phyloP scores from a whole-genome alignment of 2,113 vertebrate genomes.

The Brachyhypopomus gauderio region DNA sequence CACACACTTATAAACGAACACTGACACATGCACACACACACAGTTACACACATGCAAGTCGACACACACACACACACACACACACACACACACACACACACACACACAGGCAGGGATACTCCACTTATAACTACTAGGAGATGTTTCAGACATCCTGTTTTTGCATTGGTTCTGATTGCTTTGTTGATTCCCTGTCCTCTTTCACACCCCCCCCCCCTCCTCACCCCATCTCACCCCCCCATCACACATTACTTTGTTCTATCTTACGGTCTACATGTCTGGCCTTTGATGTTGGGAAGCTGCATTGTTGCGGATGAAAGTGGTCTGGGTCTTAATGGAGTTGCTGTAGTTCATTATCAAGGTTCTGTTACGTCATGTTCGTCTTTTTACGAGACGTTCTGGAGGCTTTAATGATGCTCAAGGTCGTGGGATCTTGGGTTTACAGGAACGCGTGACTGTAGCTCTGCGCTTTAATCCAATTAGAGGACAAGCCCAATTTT shows the following conservation, averaged over 20 bases:
- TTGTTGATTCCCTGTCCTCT: too few relatives aligned
- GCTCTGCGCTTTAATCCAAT: constrained; percentile 29
- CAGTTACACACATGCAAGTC: not conserved
- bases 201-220: not conserved
- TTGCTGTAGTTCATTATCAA: not conserved
- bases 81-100: not conserved
- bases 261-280: constrained; percentile 52
- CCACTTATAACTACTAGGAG: too few relatives aligned
- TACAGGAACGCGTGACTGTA: too few relatives aligned
- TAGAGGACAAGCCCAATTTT: not conserved
- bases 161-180: too few relatives aligned
- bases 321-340: not conserved
- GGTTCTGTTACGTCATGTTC: not conserved
- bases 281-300: not conserved
- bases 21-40: not conserved
- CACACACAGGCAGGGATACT: too few relatives aligned
- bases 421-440: not conserved
- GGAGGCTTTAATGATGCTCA: not conserved
- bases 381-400: not conserved
- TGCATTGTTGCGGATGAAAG: not conserved
- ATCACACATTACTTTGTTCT: not conserved
- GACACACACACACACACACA: too few relatives aligned
- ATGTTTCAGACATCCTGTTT: too few relatives aligned
- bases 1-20: not conserved
- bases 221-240: constrained; percentile 49